These are phyloP conservation scores for Porphyrio hochstetteri DNA, from an alignment of 2,113 vertebrate species.

Conservation along the genomic window DNA sequence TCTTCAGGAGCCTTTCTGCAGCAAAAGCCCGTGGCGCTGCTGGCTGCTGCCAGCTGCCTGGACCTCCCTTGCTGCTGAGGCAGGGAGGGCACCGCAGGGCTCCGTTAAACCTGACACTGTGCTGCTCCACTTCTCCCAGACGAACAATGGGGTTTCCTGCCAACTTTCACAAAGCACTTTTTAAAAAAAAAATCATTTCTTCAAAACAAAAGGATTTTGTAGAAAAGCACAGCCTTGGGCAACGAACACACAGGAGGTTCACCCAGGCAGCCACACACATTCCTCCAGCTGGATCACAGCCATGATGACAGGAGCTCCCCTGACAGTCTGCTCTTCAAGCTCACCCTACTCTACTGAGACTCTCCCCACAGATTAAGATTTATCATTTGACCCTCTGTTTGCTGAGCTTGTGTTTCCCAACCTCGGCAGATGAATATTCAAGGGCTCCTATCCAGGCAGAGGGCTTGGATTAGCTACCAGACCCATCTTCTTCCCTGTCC, in stretches of 20 bases:
- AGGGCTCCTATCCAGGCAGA: background rate
- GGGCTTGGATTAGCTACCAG: background rate
- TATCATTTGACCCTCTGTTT: background rate
- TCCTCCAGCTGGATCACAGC: background rate
- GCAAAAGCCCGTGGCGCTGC: background rate
- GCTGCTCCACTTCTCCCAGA: background rate
- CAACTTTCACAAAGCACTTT: background rate
- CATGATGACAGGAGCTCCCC: background rate
- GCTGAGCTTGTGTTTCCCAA: rapidly evolving
- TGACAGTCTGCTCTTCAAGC: background rate
- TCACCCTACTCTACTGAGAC: background rate
- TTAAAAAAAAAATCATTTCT: background rate
- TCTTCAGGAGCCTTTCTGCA: background rate
- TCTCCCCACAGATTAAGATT: background rate
- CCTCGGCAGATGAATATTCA: background rate
- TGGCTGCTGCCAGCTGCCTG: background rate
- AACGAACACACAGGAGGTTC: background rate
- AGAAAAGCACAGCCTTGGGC: background rate
- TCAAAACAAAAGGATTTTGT: background rate
- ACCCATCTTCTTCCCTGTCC: background rate
- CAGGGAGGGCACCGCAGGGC: background rate
- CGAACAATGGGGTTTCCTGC: background rate
- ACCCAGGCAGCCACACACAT: background rate
- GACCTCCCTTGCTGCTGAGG: no score
- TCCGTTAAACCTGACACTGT: background rate